Evolutionary conservation across 2,113 vertebrate species (phyloP), one percentile per base, ranked within the genome.

Genomic region (Lampris incognitus): DNA sequence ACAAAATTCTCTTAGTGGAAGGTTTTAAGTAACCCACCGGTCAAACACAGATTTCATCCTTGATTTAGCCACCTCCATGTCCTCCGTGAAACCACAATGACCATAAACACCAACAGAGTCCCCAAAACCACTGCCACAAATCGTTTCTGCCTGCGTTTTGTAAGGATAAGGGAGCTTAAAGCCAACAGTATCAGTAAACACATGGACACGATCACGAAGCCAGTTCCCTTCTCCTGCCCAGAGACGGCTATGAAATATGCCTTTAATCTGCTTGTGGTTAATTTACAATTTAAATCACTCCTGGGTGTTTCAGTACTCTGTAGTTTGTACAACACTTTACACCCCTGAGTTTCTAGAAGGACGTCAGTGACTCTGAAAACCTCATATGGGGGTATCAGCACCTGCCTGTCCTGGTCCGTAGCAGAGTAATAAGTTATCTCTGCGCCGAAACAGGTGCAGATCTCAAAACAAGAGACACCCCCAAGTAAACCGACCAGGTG

Each of bases 381-480:
- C 65, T 89, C 85, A 3, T 82, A 88, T 4, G 88, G 76, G 8
- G 86, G 86, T 63, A 87, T 80, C 36, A 87, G 69, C 59, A 79
- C 78, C 54, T 90, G 79, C 37, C 78, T 84, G 9, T 0, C 9
- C 9, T 69, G 50, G 0, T 52, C 40, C 37, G 0, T n/a, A 2
- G 77, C 74, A 37, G 85, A 90, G 63, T 86, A 87, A 42, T 79
- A 13, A 2, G 83, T 73, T 9, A 91, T 72, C 5, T 91, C 85
- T 8, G 85, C 89, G 39, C 87, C 79, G 4, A 83, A 80, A 54
- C 89, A 86, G 0, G 83, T 86, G 10, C 71, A 38, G 36, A 91
- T 88, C 68, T 91, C 87, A 73, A 91, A 91, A 51, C 85, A 91
- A 46, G 86, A 87, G 37, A 71, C 66, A 0, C 65, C 71, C 4